Conservation (phyloP, 2,888 invertebrate species). For the Callyntrura guangdongensis region DNA sequence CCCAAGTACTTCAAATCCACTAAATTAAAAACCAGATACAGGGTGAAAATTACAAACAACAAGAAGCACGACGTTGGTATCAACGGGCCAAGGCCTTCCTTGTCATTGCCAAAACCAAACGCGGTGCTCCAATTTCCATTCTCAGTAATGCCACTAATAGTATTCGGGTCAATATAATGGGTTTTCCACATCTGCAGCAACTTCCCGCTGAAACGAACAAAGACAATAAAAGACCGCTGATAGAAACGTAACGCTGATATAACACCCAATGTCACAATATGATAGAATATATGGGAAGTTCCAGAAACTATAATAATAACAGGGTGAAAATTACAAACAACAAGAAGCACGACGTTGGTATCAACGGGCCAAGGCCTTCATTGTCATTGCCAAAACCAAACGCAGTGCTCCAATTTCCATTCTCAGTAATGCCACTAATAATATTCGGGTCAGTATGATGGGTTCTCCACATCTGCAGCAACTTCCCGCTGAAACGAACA, state of each 20-base stretch:
- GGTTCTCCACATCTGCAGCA: constrained; percentile 59
- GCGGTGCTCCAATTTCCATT: constrained; percentile 44
- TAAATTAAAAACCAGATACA: background rate
- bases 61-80: background rate
- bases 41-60: background rate
- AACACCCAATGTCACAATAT: background rate
- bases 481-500: constrained; percentile 4
- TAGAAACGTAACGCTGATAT: too few species aligned
- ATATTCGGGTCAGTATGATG: background rate
- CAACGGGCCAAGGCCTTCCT: constrained; percentile 59
- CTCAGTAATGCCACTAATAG: background rate
- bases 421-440: background rate
- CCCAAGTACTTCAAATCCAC: constrained; percentile 16
- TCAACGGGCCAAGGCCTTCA: constrained; percentile 57
- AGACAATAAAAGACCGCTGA: too few species aligned
- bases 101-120: constrained; percentile 47
- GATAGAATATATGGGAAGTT: too few species aligned
- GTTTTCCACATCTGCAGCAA: constrained; percentile 59
- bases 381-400: constrained; percentile 52
- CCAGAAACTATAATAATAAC: too few species aligned
- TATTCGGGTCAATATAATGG: background rate
- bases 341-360: background rate
- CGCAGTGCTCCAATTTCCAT: constrained; percentile 42
- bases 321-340: background rate
- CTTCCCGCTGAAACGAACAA: constrained; percentile 14